Base-by-base conservation (phyloP, 2,113 vertebrate genomes). In the Strix aluco region DNA sequence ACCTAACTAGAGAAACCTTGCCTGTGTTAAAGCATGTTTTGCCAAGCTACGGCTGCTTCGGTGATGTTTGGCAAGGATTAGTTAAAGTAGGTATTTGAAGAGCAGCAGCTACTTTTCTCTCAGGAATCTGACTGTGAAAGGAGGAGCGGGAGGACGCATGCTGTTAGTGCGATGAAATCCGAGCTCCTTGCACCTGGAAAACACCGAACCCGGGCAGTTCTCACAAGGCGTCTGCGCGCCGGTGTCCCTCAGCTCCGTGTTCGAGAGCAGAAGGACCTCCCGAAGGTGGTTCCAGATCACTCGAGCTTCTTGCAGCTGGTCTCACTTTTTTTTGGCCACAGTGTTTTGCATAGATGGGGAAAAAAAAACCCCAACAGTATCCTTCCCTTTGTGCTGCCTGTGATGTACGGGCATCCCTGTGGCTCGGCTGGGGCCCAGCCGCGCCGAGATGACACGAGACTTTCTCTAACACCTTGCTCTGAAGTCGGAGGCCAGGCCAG, bases 231-330 rank as follows among this genome's bases (percentile, higher is more conserved):
- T 34, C 51, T 52, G 30, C 54, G 5, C 8, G 3, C 22, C 0
- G 0, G 8, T 29, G 47, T 22, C 36, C 21, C 29, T 65, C 58
- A 34, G 51, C n/a, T 29, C 0, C 0, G 1, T 6, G 30, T 6
- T 4, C 5, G 22, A 9, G 34, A 66, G 54, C 49, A 47, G 42
- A 26, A 61, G 27, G 9, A 54, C 51, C 21, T 59, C 4, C 44
- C 40, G 46, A 25, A 73, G 81, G 18, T 0, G 0, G 10, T 66
- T 54, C n/a, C 25, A 13, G 8, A 32, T 46, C 62, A 6, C 71
- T 32, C 2, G 1, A 67, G 30, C 55, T 89, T 44, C 40, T 82
- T 6, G 18, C 0, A 3, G 25, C 62, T 51, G 49, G 17, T 72
- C 65, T 61, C 15, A 51, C 10, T 49, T 26, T 30, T 30, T 51